Conservation (phyloP, 2,888 invertebrate genomes). For the Caenorhabditis virilis region DNA sequence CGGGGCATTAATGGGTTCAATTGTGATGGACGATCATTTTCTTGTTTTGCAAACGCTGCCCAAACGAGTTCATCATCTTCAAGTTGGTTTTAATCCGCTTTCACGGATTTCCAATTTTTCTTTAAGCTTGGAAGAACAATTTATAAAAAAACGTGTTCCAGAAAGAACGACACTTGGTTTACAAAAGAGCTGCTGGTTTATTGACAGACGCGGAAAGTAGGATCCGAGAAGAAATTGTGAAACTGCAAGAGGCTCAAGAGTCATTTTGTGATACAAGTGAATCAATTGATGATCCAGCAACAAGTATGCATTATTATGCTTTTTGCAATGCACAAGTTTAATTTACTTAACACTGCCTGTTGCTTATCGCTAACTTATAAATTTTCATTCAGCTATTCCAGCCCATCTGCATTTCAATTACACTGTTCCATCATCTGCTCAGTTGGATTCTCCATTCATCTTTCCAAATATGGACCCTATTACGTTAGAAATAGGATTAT, state of each 20-base stretch:
- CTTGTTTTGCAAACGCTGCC: constrained; percentile 66
- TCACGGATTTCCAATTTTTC: not conserved
- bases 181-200: constrained; percentile 60
- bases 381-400: constrained; percentile 41
- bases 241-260: constrained; percentile 47
- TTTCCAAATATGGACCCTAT: constrained; percentile 68
- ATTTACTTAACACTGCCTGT: constrained; percentile 1
- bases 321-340: constrained; percentile 14
- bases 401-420: constrained; percentile 60
- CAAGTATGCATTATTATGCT: too few relatives aligned
- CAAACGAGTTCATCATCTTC: constrained; percentile 45
- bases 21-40: constrained; percentile 66
- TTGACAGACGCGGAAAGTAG: constrained; percentile 46
- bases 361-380: constrained; percentile 21
- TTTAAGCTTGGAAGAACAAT: too few relatives aligned
- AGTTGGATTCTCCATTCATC: constrained; percentile 65
- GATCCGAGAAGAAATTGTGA: constrained; percentile 46
- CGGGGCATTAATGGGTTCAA: constrained; percentile 59
- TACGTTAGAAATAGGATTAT: constrained; percentile 67
- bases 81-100: constrained; percentile 29
- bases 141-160: too few relatives aligned
- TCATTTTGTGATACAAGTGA: constrained; percentile 67
- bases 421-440: constrained; percentile 63
- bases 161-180: constrained; percentile 62
- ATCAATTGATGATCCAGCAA: constrained; percentile 52